A percentile compares a stretch with the other conserved stretches of the same genome.
Conservation (phyloP, 2,797 vertebrate species). For the Myotis myotis region DNA sequence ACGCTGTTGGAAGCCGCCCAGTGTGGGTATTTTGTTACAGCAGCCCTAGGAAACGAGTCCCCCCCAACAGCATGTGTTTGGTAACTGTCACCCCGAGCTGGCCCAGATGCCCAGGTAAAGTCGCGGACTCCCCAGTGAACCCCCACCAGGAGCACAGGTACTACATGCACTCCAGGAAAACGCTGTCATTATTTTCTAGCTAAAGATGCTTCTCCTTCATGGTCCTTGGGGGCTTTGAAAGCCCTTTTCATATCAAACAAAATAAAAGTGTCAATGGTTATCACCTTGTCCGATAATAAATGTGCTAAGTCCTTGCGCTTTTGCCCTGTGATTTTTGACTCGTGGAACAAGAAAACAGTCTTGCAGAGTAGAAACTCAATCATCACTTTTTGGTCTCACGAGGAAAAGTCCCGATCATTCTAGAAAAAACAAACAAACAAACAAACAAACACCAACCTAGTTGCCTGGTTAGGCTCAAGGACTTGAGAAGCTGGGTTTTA, state of each 20-base stretch:
- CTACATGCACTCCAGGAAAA: neutral
- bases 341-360: neutral
- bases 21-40: neutral
- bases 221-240: neutral
- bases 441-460: neutral
- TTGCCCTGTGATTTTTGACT: constrained; percentile 30
- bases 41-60: neutral
- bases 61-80: neutral
- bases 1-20: neutral
- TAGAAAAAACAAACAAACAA: neutral
- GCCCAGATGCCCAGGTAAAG: neutral
- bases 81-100: neutral
- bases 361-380: neutral
- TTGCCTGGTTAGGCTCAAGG: neutral
- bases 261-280: neutral
- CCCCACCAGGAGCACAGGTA: neutral
- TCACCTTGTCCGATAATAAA: neutral
- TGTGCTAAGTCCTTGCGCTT: neutral
- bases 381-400: neutral
- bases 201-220: neutral
- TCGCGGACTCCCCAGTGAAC: fast-evolving
- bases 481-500: neutral
- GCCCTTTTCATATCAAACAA: neutral
- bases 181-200: neutral
- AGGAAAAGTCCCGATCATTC: neutral